Evolutionary conservation across 2,888 invertebrate species (phyloP), one percentile per base, ranked within the genome.

Genomic region (Melieria crassipennis): DNA sequence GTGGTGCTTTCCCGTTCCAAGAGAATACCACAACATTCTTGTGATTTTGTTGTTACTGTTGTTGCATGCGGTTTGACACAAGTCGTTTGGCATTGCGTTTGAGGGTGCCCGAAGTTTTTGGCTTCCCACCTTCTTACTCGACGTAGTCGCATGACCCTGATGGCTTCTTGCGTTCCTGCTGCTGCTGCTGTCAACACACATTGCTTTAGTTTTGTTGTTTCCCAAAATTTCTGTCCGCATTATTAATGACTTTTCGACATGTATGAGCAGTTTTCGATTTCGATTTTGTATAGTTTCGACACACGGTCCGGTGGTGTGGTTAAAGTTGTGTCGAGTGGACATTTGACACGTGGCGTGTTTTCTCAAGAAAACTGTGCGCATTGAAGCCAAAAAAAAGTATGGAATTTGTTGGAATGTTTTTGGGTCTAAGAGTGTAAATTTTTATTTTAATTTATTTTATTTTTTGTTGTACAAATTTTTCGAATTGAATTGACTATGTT

Each of bases 191-290:
- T 56, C 66, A 63, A 45, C n/a, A 13, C 16, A 56, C 46, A 9
- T 46, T 46, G 13, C 52, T 60, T 30, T 65, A 13, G 4, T 16
- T 57, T 48, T 47, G 16, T n/a, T 55, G 48, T 6, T 60, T 46
- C 4, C 30, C 50, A 5, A 1, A 11, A 6, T 46, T 13, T 47
- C 16, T 30, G 72, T 58, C 75, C 81, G 73, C 79, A 80, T 82
- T 83, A 83, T 82, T 82, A 82, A 82, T 82, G 82, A 79, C 77
- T 76, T 74, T 73, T 75, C 78, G 80, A 79, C 82, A 81, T 82
- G 83, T 79, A 30, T 52, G 10, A n/a, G 11, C 11, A 10, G 46
- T n/a, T 45, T 61, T 61, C 61, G 11, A 45, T 61, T 61, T 61
- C 30, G 30, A 30, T 30, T 30, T 30, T 30, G 30, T 30, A 30